A percentile compares a stretch with the other conserved stretches of the same genome.
Evolutionary conservation across 2,797 vertebrate species (phyloP).

Genomic region (Danio choprae): DNA sequence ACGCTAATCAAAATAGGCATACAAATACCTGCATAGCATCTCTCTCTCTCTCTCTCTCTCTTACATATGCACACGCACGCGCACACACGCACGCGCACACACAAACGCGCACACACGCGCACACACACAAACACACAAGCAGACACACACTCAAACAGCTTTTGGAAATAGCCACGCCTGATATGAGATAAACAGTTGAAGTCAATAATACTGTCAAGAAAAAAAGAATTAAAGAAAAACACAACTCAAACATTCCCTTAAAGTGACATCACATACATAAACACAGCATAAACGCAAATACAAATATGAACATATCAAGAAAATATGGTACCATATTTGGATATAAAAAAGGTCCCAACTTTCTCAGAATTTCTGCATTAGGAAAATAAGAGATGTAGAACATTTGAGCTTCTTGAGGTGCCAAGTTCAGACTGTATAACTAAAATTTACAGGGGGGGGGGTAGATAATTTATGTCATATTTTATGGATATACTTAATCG

Average conservation of each 20-base stretch:
- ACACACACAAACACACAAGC: not conserved
- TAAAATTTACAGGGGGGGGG: not conserved
- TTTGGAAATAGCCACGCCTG: constrained; percentile 22
- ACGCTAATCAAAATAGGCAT: not conserved
- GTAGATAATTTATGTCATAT: not conserved
- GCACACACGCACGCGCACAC: not conserved
- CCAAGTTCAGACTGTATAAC: not conserved
- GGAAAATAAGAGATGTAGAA: not conserved
- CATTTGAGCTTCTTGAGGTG: not conserved
- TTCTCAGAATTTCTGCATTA: constrained; percentile 3
- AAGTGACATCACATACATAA: constrained; percentile 22
- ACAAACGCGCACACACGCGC: not conserved
- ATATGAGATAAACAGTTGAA: constrained; percentile 17
- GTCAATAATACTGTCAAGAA: constrained; percentile 27
- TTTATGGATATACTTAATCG: not conserved
- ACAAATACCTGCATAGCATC: constrained; percentile 11
- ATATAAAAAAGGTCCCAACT: not conserved
- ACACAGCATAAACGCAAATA: constrained; percentile 23
- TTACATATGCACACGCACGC: too few species aligned
- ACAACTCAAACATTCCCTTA: constrained; percentile 16
- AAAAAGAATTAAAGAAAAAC: constrained; percentile 8
- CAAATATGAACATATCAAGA: constrained; percentile 11
- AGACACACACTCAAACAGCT: not conserved
- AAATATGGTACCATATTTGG: constrained; percentile 27
- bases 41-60: not conserved